Evolutionary conservation across 2,797 vertebrate genomes (phyloP).

Genomic region (Lepilemur septentrionalis): DNA sequence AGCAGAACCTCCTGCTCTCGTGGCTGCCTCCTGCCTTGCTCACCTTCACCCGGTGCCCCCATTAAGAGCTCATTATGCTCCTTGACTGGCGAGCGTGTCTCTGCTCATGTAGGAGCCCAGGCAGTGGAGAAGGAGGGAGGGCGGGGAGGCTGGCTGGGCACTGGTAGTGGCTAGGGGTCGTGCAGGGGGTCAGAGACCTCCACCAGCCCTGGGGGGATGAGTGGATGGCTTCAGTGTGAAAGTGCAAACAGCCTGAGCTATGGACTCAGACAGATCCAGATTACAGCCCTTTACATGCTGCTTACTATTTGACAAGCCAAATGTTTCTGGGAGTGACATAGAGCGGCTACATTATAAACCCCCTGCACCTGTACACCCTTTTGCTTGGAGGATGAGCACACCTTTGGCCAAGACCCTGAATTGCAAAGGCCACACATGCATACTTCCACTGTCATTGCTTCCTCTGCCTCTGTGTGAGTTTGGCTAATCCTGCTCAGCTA

Average conservation of each 20-base stretch:
- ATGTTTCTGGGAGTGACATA: neutral
- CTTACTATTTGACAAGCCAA: neutral
- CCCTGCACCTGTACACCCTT: neutral
- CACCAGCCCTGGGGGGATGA: fast-evolving
- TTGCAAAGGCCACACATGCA: neutral
- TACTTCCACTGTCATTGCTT: neutral
- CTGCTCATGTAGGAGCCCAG: neutral
- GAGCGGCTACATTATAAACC: neutral
- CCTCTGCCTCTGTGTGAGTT: neutral
- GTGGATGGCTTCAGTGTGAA: neutral
- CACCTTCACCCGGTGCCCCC: neutral
- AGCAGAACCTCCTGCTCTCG: neutral
- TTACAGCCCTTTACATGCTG: neutral
- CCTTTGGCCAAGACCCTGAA: neutral
- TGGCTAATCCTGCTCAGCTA: neutral
- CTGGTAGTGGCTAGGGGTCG: neutral
- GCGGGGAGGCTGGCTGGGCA: neutral
- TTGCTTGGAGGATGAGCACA: neutral
- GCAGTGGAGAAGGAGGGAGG: neutral
- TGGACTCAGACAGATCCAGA: neutral
- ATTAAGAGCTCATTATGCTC: neutral
- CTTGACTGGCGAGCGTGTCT: neutral
- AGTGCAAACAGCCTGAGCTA: neutral
- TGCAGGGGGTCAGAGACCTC: neutral
- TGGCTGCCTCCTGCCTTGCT: neutral